Evolutionary conservation across 2,888 invertebrate genomes (phyloP), one percentile per base, ranked within the genome.

Genomic region (Lasioglossum morio): DNA sequence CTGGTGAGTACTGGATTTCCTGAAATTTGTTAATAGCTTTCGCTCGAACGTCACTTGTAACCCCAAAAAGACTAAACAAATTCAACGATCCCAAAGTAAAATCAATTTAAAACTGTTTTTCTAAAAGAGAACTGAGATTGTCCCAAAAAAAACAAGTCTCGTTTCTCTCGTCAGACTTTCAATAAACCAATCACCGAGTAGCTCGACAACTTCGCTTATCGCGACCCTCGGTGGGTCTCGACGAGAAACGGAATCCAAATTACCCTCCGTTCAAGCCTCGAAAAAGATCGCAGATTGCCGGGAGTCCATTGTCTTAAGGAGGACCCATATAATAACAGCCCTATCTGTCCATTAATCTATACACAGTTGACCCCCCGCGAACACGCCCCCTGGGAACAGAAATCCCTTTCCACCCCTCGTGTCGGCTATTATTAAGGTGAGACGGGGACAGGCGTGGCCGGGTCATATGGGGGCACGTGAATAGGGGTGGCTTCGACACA

Each of bases 1-100:
- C 92, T 90, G 94, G 95, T 95, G 81, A 94, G 94, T 89, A 37
- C 27, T 23, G 10, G 37, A 46, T 66, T 27, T 37, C 30, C 12
- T 48, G 34, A 43, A 46, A 53, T 63, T n/a, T 46, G 19, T 53
- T 48, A 23, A 53, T 19, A 30, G 48, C n/a, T 2, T 19, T 30
- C 8, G 4, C 4, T 10, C 10, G 4, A 37, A 69, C 37, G 34
- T 66, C 34, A 66, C 69, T 19, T 30, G 5, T 16, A 3, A 19
- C 19, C 30, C 0, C 19, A 19, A 63, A 63, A 30, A 63, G 3
- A 34, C 8, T 30, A 2, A 30, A 34, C 19, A 8, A 34, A 19
- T 19, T 34, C 16, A 19, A 27, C 30, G 19, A 30, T 34, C 5
- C 34, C 16, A 63, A 34, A 63, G 16, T 34, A 8, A 63, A 63